Evolutionary conservation across 2,113 vertebrate genomes (phyloP).

Genomic region (Pelvicachromis taeniatus): DNA sequence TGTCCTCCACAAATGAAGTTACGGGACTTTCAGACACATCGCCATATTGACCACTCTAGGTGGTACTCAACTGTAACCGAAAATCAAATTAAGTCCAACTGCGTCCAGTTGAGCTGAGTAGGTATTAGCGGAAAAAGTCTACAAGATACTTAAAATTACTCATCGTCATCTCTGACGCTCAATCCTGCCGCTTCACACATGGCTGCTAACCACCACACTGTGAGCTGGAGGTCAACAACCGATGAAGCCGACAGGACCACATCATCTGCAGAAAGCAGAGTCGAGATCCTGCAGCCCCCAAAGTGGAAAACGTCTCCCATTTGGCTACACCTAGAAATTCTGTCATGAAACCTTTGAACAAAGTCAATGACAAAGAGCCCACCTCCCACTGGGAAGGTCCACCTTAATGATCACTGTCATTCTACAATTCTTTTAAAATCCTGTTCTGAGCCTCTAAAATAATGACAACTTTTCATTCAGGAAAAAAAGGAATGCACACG

Average conservation of each 20-base stretch:
- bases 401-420: not conserved
- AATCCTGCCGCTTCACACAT: not conserved
- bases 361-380: not conserved
- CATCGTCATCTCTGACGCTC: not conserved
- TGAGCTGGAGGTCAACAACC: not conserved
- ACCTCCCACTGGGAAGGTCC: not conserved
- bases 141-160: not conserved
- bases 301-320: not conserved
- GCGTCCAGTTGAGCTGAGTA: not conserved
- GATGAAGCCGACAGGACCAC: not conserved
- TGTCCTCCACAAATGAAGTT: not conserved
- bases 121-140: not conserved
- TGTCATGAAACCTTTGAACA: not conserved
- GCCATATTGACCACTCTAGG: not conserved
- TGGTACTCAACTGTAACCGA: not conserved
- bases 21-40: not conserved
- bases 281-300: not conserved
- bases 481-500: not conserved
- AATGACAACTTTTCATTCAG: not conserved
- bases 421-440: not conserved
- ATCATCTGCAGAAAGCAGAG: accelerated
- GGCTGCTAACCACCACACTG: not conserved
- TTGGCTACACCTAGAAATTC: not conserved
- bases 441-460: not conserved
- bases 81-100: not conserved